Evolutionary conservation across 2,797 vertebrate genomes (phyloP), one percentile per base, ranked within the genome.

Genomic region (Acipenser ruthenus): DNA sequence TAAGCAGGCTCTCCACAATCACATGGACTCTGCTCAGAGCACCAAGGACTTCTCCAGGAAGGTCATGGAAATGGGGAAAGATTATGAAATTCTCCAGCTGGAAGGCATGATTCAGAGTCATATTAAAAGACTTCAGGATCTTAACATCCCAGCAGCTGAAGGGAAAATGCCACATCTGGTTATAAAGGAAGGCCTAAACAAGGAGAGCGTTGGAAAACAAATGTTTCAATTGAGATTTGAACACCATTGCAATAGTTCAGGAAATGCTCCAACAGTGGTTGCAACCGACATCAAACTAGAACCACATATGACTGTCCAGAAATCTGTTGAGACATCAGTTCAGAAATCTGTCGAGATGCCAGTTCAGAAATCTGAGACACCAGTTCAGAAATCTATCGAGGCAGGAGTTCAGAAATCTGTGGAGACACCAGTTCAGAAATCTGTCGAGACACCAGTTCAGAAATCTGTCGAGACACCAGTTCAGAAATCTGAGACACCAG

Each of bases 21-120:
- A 74, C 52, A 71, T 65, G 53, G 66, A 62, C 9, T 75, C 72
- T 37, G 72, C 72, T 37, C 8, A 64, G 50, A 64, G 13, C 8
- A 74, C 74, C 11, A 75, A 61, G 47, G 71, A 72, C 51, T 75
- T 72, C 49, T 71, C 69, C 49, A 65, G 68, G 37, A 60, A 65
- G 18, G 63, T 75, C 56, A 58, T 75, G 9, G 13, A 58, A 55
- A 68, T 67, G n/a, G 74, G 72, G 49, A 68, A 78, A 51, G 70
- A 68, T 37, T 71, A 53, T 48, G 72, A 74, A 49, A 74, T 74
- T 10, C 64, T 78, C 15, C 68, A 75, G 49, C 13, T 78, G 62
- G 64, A 74, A 63, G 67, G 65, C 10, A 65, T 73, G 62, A 67
- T 75, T 53, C 65, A 67, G 59, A 62, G 64, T 3, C 71, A 72